A percentile compares a stretch with the other conserved stretches of the same genome.
Conservation (phyloP, 2,797 vertebrate genomes). For the Pristis pectinata region DNA sequence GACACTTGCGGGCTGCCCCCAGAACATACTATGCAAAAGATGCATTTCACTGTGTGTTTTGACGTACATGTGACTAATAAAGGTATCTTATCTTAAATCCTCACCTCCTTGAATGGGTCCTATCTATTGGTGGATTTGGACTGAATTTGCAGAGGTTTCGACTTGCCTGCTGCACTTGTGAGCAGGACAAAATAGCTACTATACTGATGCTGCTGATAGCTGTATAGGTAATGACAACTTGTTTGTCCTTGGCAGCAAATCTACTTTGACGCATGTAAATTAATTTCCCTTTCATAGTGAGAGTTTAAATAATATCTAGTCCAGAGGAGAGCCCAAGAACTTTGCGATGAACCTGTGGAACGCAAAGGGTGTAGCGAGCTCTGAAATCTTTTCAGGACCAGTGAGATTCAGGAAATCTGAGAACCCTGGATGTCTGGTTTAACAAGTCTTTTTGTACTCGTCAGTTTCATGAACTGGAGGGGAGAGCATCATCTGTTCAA, state of each 20-base stretch:
- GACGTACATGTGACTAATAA: too few relatives aligned
- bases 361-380: background rate
- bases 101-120: background rate
- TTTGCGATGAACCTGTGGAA: background rate
- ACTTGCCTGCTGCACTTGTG: too few relatives aligned
- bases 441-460: too few relatives aligned
- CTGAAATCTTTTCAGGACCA: background rate
- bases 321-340: background rate
- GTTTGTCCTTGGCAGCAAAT: too few relatives aligned
- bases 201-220: background rate
- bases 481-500: too few relatives aligned
- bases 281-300: background rate
- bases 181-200: background rate
- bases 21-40: too few relatives aligned
- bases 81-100: too few relatives aligned
- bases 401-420: background rate
- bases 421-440: background rate
- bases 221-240: too few relatives aligned
- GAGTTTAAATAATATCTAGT: background rate
- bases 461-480: too few relatives aligned
- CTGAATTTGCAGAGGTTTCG: background rate
- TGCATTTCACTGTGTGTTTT: too few relatives aligned
- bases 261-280: background rate
- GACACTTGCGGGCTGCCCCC: too few relatives aligned
- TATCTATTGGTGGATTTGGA: background rate